Evolutionary conservation across 1,140 invertebrate genomes (phyloP).

Genomic region (Neotoxoptera formosana): DNA sequence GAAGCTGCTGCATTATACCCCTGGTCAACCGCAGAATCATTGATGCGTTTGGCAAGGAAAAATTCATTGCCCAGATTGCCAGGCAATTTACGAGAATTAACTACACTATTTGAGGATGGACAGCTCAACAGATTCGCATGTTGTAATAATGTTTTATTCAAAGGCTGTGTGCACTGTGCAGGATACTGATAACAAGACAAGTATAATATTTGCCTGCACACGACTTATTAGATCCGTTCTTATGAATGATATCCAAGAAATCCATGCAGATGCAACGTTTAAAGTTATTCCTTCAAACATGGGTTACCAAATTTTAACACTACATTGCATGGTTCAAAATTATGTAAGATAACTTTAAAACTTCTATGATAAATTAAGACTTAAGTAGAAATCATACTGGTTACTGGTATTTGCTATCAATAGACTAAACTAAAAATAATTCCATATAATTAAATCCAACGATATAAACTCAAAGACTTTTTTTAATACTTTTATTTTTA

Average conservation of each 20-base stretch:
- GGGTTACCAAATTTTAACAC: background rate
- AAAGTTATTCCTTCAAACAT: background rate
- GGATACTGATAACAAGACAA: background rate
- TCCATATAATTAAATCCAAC: too few relatives aligned
- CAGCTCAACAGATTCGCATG: background rate
- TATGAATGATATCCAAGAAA: background rate
- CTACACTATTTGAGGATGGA: background rate
- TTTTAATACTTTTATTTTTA: too few relatives aligned
- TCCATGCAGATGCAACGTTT: background rate
- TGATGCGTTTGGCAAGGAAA: background rate
- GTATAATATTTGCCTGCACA: background rate
- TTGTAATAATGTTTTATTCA: background rate
- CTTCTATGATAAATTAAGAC: too few relatives aligned
- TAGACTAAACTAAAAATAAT: too few relatives aligned
- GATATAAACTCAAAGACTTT: too few relatives aligned
- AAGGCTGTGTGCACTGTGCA: background rate
- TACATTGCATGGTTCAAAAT: background rate
- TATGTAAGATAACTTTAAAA: background rate
- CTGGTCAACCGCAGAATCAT: background rate
- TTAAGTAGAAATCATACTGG: too few relatives aligned
- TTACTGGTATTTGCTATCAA: too few relatives aligned
- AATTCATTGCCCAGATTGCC: background rate
- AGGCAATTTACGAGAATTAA: background rate
- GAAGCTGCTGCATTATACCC: constrained; percentile 10
- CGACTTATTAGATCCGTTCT: background rate